phyloP scores from a whole-genome alignment of 2,113 vertebrate genomes.

The Phainopepla nitens region DNA sequence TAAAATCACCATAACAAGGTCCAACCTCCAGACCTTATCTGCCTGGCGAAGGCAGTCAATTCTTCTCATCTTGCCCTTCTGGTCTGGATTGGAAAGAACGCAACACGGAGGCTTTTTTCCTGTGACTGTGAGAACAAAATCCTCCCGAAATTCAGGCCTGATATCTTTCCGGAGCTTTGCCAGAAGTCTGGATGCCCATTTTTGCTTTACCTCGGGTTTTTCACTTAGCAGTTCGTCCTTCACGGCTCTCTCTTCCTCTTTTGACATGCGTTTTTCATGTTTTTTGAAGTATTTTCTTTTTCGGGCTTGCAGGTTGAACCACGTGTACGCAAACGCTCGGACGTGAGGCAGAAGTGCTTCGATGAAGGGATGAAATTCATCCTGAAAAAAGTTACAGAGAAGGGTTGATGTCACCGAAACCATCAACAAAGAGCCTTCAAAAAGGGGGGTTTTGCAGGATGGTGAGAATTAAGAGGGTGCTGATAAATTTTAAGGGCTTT shows the following conservation, averaged over 20 bases:
- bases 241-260: conserved; percentile 98
- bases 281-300: conserved; percentile 99
- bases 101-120: conserved; percentile 97
- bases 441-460: rapidly evolving
- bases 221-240: conserved; percentile 97
- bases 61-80: conserved; percentile 99
- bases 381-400: conserved; percentile 74
- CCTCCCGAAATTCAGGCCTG: conserved; percentile 97
- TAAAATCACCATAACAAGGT: conserved; percentile 99
- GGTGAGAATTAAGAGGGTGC: background rate
- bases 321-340: conserved; percentile 97
- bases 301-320: conserved; percentile 99
- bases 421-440: background rate
- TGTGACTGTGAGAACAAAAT: conserved; percentile 98
- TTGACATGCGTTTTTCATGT: conserved; percentile 99
- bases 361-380: conserved; percentile 99
- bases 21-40: conserved; percentile 97
- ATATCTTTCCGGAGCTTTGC: conserved; percentile 99
- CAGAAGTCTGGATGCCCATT: conserved; percentile 97
- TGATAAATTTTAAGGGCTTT: background rate
- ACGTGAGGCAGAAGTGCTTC: conserved; percentile 99
- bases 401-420: background rate
- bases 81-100: conserved; percentile 98
- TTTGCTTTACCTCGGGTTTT: conserved; percentile 99
- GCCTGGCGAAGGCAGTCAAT: conserved; percentile 99